Evolutionary conservation across 1,140 invertebrate species (phyloP).

Genomic region (Ladona fulva): DNA sequence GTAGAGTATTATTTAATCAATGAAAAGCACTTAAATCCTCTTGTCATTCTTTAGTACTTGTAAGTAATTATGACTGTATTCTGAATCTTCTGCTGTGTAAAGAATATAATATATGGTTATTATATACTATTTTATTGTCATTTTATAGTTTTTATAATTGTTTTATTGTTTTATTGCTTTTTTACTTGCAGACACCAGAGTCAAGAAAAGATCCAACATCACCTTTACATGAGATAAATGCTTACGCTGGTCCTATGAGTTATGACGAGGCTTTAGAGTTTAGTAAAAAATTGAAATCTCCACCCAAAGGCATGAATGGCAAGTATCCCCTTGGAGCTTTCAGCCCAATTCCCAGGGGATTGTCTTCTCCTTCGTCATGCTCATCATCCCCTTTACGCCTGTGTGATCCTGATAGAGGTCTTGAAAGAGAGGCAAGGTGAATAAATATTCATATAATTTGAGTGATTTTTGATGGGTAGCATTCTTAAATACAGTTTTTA

Average conservation of each 20-base stretch:
- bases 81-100: too few species aligned
- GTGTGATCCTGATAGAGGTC: slow-evolving; percentile 69
- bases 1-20: too few species aligned
- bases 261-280: slow-evolving; percentile 60
- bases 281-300: slow-evolving; percentile 70
- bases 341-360: neutral
- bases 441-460: too few species aligned
- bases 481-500: too few species aligned
- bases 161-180: too few species aligned
- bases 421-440: slow-evolving; percentile 70
- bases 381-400: slow-evolving; percentile 45
- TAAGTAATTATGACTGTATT: too few species aligned
- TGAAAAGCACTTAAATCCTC: too few species aligned
- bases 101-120: too few species aligned
- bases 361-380: neutral
- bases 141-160: too few species aligned
- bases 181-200: neutral
- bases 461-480: too few species aligned
- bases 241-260: slow-evolving; percentile 78
- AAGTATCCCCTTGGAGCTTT: neutral
- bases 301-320: slow-evolving; percentile 41
- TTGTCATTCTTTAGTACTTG: too few species aligned
- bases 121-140: too few species aligned
- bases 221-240: slow-evolving; percentile 55
- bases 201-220: neutral